Base-by-base conservation (phyloP, 2,113 vertebrate species). In the Podilymbus podiceps region DNA sequence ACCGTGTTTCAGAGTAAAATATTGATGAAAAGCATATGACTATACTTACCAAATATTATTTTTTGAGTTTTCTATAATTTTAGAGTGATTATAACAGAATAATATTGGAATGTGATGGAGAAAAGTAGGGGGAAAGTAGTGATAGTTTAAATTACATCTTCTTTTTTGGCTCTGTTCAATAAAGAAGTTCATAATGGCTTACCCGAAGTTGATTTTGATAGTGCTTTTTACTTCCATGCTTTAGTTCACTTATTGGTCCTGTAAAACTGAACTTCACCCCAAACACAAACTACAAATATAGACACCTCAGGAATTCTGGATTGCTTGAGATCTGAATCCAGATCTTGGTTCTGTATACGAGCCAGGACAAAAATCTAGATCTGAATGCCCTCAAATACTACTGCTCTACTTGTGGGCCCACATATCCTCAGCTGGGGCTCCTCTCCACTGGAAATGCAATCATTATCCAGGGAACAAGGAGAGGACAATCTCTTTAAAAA, bases 1-100 rank as follows among this genome's bases (percentile, higher is more conserved):
- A 50, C 33, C 55, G 21, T 47, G 62, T 66, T 93, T 92, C 64
- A 80, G 71, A 94, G 93, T 74, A 90, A 92, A 93, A 83, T 85
- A 88, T 67, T 91, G 88, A 83, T 47, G 15, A 87, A 89, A 97
- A 89, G 35, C 49, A 83, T 38, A 63, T 67, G 68, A 47, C 35
- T 76, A 2, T 82, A 49, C 52, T 90, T 86, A 67, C 40, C 30
- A 95, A 89, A 85, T 40, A 63, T 64, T 77, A 40, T 76, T 79
- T 94, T 73, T 88, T 73, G 33, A 90, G 35, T 88, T 12, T 6
- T 56, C 63, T 69, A 2, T 78, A 80, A 38, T 4, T 92, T 85
- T 44, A 66, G 77, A 81, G 64, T 47, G 3, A 79, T 89, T 78
- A 38, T 75, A 88, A 83, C 52, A 67, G 15, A 77, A 31, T 84